Percentiles rank a stretch among this genome's conserved stretches.
These are phyloP conservation scores for Himalopsyche anomala DNA, from an alignment of 2,888 invertebrate species.

Conservation along the genomic window DNA sequence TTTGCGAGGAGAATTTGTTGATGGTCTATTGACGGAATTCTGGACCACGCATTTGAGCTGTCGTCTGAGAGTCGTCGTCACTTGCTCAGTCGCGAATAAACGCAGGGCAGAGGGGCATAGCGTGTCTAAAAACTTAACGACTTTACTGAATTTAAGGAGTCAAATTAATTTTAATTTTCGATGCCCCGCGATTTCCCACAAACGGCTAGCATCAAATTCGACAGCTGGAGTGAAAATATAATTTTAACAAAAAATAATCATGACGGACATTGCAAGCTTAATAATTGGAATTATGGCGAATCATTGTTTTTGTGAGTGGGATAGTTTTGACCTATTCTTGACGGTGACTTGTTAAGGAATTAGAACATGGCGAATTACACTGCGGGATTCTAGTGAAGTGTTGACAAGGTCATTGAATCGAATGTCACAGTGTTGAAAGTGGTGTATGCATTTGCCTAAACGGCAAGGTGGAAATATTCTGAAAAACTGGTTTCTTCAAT, in stretches of 20 bases:
- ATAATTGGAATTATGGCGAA: neutral
- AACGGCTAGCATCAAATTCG: too few species aligned
- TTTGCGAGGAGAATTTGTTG: neutral
- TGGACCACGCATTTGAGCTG: neutral
- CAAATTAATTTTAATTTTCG: neutral
- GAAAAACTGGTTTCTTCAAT: neutral
- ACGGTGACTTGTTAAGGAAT: constrained; percentile 20
- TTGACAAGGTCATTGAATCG: constrained; percentile 40
- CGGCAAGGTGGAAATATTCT: neutral
- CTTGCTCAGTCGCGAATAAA: neutral
- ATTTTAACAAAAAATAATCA: too few species aligned
- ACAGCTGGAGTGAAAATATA: too few species aligned
- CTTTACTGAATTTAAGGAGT: neutral
- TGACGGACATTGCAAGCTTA: neutral
- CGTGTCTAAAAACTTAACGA: neutral
- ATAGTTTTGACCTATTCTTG: constrained; percentile 40
- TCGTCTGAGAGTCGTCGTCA: neutral
- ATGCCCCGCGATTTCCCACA: neutral
- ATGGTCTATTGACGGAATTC: neutral
- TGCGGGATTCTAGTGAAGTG: constrained; percentile 25
- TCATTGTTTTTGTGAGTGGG: constrained; percentile 27
- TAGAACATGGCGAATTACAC: neutral
- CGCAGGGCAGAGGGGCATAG: constrained; percentile 7
- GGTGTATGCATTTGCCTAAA: neutral
- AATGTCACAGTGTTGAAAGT: constrained; percentile 16